Evolutionary conservation across 2,113 vertebrate species (phyloP), one percentile per base, ranked within the genome.

Genomic region (Labeo catla): DNA sequence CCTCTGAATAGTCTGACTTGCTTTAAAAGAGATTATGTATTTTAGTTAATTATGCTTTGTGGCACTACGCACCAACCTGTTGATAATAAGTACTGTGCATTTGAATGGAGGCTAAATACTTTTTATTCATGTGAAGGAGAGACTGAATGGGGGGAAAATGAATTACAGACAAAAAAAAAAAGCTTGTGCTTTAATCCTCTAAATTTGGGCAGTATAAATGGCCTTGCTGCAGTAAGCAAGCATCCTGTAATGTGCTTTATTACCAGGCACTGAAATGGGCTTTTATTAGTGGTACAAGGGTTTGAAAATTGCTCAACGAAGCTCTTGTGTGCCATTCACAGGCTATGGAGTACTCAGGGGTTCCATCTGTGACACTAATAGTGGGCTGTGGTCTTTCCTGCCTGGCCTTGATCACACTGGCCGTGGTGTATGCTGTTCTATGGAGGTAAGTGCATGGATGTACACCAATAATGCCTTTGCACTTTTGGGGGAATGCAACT

Each of bases 371-470:
- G 93, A 99, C 98, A 90, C 93, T 99, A 93, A 98, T 99, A 93
- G 96, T 99, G 91, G 98, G 98, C 95, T 99, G 98, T 92, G 98
- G 98, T 93, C 96, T 99, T 89, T 99, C 98, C 76, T 99, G 98
- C 90, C 95, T 99, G 90, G 97, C 98, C 92, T 95, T 99, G 96
- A 94, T 99, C 94, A 98, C 97, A 45, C 93, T 99, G 91, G 95
- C 98, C 84, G 96, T 98, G 91, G 98, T 99, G 93, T 99, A 99
- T 89, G 97, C 95, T 91, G 95, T 97, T 0, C 91, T 99, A 89
- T 99, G 98, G 98, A 99, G 98, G 98, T 99, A 96, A 91, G 93
- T 95, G 84, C 74, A 21, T 83, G 39, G 54, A 54, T 6, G 81
- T 23, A 45, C 80, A n/a, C 77, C 45, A 19, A 28, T n/a, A 59